Percentiles rank a stretch among this genome's conserved stretches.
These are phyloP conservation scores for Tapirus terrestris DNA, from an alignment of 2,113 vertebrate genomes.

Conservation along the genomic window DNA sequence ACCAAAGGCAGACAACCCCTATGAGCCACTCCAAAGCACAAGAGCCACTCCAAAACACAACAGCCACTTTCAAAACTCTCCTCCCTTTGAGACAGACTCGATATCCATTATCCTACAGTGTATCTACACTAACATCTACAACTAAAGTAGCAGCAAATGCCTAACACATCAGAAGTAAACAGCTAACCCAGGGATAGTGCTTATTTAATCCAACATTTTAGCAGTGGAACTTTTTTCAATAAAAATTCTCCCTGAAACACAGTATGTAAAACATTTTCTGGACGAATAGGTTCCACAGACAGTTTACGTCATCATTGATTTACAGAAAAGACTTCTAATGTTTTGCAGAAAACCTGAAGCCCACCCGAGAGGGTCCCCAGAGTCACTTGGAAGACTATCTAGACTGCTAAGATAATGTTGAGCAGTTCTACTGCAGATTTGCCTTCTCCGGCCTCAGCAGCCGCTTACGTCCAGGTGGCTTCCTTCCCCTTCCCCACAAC, in stretches of 20 bases:
- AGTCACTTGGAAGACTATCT: not conserved
- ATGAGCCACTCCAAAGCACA: not conserved
- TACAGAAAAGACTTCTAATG: not conserved
- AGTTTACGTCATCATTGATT: not conserved
- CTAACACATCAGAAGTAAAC: not conserved
- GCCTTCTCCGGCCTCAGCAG: not conserved
- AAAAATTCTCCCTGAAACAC: not conserved
- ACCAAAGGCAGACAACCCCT: not conserved
- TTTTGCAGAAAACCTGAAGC: not conserved
- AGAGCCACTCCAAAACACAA: not conserved
- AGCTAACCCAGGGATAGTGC: not conserved
- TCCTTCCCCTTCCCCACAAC: not conserved
- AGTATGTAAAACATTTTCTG: not conserved
- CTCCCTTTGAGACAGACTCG: not conserved
- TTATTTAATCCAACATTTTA: constrained; percentile 13
- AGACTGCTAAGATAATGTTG: not conserved
- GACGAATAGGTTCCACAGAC: not conserved
- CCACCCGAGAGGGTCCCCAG: not conserved
- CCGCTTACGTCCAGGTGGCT: not conserved
- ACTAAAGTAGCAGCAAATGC: not conserved
- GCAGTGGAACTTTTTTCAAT: not conserved
- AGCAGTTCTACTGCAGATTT: not conserved
- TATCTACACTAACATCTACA: not conserved
- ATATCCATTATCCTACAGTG: not conserved
- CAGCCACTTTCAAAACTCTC: not conserved